Base-by-base conservation (phyloP, 2,113 vertebrate genomes). In the Nothobranchius kuhntae region DNA sequence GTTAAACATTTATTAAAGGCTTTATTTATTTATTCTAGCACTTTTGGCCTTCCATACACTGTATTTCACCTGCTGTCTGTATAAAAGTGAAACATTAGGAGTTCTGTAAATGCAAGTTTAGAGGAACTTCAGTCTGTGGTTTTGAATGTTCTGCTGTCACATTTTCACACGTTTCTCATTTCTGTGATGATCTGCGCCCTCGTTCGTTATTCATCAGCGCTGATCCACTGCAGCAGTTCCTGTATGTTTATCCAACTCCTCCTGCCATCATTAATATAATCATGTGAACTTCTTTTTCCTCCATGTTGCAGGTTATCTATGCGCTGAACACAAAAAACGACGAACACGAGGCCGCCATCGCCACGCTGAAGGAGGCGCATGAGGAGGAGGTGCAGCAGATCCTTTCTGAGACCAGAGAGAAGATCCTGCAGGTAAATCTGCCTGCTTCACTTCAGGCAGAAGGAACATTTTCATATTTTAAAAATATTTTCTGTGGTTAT, bases 321-420 rank as follows among this genome's bases (percentile, higher is more conserved):
- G 96, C 98, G 52, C 93, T 99, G 80, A 99, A 99, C 89, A 99
- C 98, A n/a, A 99, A 97, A 88, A 99, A 98, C 57, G 98, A 99
- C 61, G 96, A 99, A 61, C 98, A 99, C 6, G 97, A 99, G 90
- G 96, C 95, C 65, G 95, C 96, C 78, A 95, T 99, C 77, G 94
- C 96, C 84, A 96, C 96, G n/a, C 94, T 99, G 86, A 98, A 95
- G 88, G 98, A 99, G 89, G 96, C 95, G n/a, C 97, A 99, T 0
- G 96, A 99, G 84, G 97, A 99, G 89, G 98, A 99, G 92, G 95
- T 99, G 82, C 98, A 99, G 67, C 96, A 99, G 92, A 98, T 99
- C 80, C 93, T 99, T 67, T 95, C 96, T 4, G 98, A 99, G 89
- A 99, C 98, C 59, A 93, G 96, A 68, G 96, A 98, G 89, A 99